Base-by-base conservation (phyloP, 1,140 invertebrate species). In the Goniozus legneri region DNA sequence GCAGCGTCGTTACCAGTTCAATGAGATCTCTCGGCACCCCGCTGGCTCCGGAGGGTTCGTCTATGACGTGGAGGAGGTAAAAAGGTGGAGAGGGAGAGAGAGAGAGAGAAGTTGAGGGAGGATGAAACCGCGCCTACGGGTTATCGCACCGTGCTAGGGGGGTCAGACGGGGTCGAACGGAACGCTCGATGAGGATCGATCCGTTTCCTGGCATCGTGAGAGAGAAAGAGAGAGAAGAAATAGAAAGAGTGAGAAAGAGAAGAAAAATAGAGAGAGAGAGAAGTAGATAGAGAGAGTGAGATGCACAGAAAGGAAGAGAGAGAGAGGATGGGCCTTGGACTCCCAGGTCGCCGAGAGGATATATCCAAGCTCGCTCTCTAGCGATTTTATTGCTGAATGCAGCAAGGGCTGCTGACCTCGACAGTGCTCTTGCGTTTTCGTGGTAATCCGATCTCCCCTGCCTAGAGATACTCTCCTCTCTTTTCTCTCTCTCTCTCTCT, bases 1-100 rank as follows among this genome's bases (percentile, higher is more conserved):
- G 24, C 24, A 4, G 10, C 10, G 4, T 27, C 24, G 4, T 27
- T 27, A 6, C 24, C 67, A 68, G 67, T 67, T 65, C 67, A 65
- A 68, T 69, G 65, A 57, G 57, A 53, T 52, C 52, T 49, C 56
- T 59, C 63, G 60, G 60, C 53, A 60, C 49, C 44, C 48, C 24
- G 24, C 10, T 6, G 24, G 4, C 4, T 10, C 10, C 24, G 24
- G 24, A 27, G 24, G 24, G 24, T 6, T 27, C n/a, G n/a, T n/a
- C n/a, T 6, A 6, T 10, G 24, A 10, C 10, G 24, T 27, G 4
- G 4, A 6, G 12, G 4, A 8, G 4, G 21, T n/a, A 37, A 12
- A n/a, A 4, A 10, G 4, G 16, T 21, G 16, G 3, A 16, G 15
- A 35, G 2, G 1, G 10, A 10, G 10, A 10, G 24, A 6, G 24